Base-by-base conservation (phyloP, 1,140 invertebrate species). In the Palaemon carinicauda region DNA sequence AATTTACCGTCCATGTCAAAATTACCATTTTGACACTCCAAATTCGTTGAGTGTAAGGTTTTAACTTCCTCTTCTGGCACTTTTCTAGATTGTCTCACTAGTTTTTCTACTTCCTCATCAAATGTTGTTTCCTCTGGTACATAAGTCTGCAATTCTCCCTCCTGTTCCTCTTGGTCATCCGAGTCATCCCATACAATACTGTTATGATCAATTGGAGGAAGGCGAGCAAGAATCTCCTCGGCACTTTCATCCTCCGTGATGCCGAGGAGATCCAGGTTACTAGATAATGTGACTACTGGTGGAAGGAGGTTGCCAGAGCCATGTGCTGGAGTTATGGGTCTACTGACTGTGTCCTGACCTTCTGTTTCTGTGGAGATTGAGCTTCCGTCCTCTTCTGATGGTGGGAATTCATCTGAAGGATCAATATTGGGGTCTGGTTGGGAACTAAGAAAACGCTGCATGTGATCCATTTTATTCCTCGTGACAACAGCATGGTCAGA, bases 11-110 rank as follows among this genome's bases (percentile, higher is more conserved):
- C 90, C 85, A 89, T 87, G 90, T 94, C 93, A 91, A 92, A 93
- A 89, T 93, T 93, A 75, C 95, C 95, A 92, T 95, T 95, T 21
- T 95, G 92, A 89, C 93, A 92, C 78, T 91, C 91, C 90, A 93
- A 91, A 80, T 92, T 90, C 65, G 92, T 91, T 50, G 90, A 90
- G 86, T 92, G 92, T 56, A 93, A 89, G 77, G 90, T 90, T 15
- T 92, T 90, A 4, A 94, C 91, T 56, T 91, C 90, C n/a, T 91
- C 90, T 21, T 92, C 90, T 56, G 90, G 91, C 17, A 92, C 91
- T 53, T 89, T 89, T 79, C 87, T 50, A 90, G 80, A 51, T 78
- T 51, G 56, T 86, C 78, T 83, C 27, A 88, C 88, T 79, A 89
- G 87, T 54, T 79, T 88, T 54, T 88, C 86, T 88, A 84, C 90